Evolutionary conservation across 1,140 invertebrate species (phyloP), one percentile per base, ranked within the genome.

Genomic region (Penaeus japonicus): DNA sequence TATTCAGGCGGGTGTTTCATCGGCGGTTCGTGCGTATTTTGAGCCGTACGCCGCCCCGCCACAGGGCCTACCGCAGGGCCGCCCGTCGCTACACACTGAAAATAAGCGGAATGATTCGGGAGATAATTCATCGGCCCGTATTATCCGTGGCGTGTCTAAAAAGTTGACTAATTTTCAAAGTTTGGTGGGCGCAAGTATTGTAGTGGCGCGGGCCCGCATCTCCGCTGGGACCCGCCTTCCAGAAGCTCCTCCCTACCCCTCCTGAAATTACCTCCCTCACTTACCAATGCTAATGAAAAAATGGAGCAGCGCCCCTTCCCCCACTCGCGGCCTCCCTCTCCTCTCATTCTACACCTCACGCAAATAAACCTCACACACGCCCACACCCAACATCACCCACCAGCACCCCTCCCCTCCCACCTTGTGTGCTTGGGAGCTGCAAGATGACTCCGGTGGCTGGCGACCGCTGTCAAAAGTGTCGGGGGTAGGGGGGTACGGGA

Each of bases 101-200:
- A 85, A 85, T 85, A 85, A 57, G 20, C 54, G 84, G 53, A 77
- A 85, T 85, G 84, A 78, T 85, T 78, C 27, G 70, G 73, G 78
- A 85, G 84, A 77, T 78, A 85, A 78, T 78, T 85, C 84, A 85
- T 85, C 84, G 70, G 84, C 32, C 32, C 70, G 84, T 78, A 85
- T 85, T 85, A 85, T 85, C 84, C 84, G 53, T 85, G 73, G 84
- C 84, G 84, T 85, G 84, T 85, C 84, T 85, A 85, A 85, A 85
- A 85, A 85, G 54, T 85, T 85, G 84, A 85, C 84, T 85, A 85
- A 85, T 85, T 85, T 85, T 85, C 84, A 85, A 85, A 85, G 84
- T 85, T 85, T 85, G 84, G 84, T n/a, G 15, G 84, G 17, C 39
- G 73, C 54, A 77, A 85, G 84, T 85, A 85, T 85, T 78, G 73